Base-by-base conservation (phyloP, 2,797 vertebrate genomes). In the Podarcis lilfordi region DNA sequence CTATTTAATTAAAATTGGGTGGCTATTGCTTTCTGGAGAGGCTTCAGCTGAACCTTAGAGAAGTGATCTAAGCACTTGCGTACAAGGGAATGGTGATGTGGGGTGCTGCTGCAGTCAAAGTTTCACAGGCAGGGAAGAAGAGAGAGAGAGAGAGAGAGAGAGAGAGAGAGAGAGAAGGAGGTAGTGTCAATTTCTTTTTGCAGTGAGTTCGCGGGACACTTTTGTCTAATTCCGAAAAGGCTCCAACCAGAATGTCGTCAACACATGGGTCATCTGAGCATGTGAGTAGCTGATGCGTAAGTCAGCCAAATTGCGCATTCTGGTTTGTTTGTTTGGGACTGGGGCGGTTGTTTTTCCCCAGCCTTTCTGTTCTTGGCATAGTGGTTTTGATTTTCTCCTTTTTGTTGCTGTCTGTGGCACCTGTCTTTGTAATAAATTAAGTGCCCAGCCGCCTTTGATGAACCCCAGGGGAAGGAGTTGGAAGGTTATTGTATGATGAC, bases 401-500 rank as follows among this genome's bases (percentile, higher is more conserved):
- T 78, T 83, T 85, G 11, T 77, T 91, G 35, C 86, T 86, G 55
- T 93, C 61, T 89, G 82, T 78, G 71, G 79, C 92, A 96, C 93
- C 94, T 93, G 93, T 93, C 89, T 93, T 84, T 90, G 77, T 88
- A 92, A 94, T 92, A 93, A 93, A 94, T 94, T 90, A 89, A 72
- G 78, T 43, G 66, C 93, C 71, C 55, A 85, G 71, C 68, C 1
- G 0, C 85, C 89, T 92, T 92, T 0, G 0, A 86, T 93, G 95
- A 64, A 93, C 84, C 88, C 89, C 88, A 86, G 89, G 83, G 85
- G 89, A 92, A 92, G 91, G 55, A 91, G 78, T 71, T 91, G 86
- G 91, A 94, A 94, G 86, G 85, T 91, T 94, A 83, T 64, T 87
- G 86, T 79, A 80, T 91, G 91, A 92, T 93, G 92, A 94, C 91